These are phyloP conservation scores for Myripristis jacobus DNA, from an alignment of 2,797 vertebrate genomes.

Conservation along the genomic window DNA sequence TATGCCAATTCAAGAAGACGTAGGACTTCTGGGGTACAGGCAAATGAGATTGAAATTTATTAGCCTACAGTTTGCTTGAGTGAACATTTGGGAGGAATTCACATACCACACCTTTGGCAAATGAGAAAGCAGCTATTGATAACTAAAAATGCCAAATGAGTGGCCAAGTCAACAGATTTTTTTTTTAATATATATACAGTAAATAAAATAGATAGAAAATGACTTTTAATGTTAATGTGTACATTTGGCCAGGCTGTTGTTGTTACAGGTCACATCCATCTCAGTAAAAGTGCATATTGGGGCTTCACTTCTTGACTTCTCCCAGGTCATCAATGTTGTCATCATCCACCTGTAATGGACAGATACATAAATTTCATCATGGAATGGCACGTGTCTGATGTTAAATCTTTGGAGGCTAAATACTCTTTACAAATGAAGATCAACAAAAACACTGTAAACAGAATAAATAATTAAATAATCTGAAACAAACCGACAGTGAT, in stretches of 20 bases:
- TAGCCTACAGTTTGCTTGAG: constrained; percentile 88
- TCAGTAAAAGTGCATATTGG: constrained; percentile 86
- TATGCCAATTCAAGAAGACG: constrained; percentile 14
- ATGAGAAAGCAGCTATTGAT: constrained; percentile 90
- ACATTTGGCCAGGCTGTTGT: constrained; percentile 84
- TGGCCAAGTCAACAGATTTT: constrained; percentile 84
- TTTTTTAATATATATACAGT: constrained; percentile 89
- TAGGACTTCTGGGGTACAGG: constrained; percentile 61
- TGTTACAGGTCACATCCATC: constrained; percentile 80
- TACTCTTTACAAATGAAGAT: too few species aligned
- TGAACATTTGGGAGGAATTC: constrained; percentile 88
- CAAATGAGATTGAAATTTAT: constrained; percentile 89
- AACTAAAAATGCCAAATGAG: constrained; percentile 81
- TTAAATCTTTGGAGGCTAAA: too few species aligned
- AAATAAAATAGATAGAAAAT: constrained; percentile 90
- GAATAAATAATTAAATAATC: too few species aligned
- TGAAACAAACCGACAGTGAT: too few species aligned
- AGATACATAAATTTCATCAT: not conserved
- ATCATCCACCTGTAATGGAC: constrained; percentile 90
- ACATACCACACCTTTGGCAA: constrained; percentile 93
- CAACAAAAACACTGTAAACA: too few species aligned
- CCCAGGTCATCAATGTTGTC: constrained; percentile 98
- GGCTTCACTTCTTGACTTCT: constrained; percentile 97
- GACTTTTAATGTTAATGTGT: constrained; percentile 82
- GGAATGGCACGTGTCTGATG: too few species aligned